Conservation (phyloP, 2,888 invertebrate genomes). For the Norana najaformis region DNA sequence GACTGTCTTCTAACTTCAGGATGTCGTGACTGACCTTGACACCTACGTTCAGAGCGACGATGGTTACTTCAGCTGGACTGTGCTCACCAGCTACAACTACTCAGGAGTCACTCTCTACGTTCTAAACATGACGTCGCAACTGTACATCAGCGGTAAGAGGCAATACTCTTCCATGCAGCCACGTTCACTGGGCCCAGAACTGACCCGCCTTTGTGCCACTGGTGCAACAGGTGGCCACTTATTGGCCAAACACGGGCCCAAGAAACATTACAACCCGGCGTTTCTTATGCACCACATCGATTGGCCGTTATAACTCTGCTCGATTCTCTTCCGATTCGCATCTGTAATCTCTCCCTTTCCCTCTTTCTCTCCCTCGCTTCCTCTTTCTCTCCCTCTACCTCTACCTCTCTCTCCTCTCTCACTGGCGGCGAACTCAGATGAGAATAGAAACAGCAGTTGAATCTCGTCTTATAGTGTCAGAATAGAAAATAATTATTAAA, state of each 20-base stretch:
- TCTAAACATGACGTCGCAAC: constrained; percentile 41
- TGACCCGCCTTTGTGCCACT: no score
- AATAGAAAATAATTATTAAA: neutral
- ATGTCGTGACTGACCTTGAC: constrained; percentile 36
- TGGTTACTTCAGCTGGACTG: constrained; percentile 33
- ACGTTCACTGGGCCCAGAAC: neutral
- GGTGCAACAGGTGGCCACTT: no score
- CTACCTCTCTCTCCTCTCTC: neutral
- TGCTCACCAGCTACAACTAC: constrained; percentile 27
- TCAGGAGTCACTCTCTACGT: constrained; percentile 34
- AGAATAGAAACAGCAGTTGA: no score
- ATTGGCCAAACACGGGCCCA: no score
- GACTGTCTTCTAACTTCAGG: constrained; percentile 25
- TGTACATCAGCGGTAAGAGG: constrained; percentile 23
- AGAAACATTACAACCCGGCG: no score
- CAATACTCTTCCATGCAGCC: neutral
- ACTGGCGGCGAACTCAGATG: no score
- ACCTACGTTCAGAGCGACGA: constrained; percentile 37
- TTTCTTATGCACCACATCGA: no score
- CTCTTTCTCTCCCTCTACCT: no score
- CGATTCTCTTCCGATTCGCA: no score
- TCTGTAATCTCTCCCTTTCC: no score
- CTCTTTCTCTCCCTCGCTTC: no score
- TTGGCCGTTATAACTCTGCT: no score
- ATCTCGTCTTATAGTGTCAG: neutral